Conservation (phyloP, 2,888 invertebrate species). For the Rosalia funebris region DNA sequence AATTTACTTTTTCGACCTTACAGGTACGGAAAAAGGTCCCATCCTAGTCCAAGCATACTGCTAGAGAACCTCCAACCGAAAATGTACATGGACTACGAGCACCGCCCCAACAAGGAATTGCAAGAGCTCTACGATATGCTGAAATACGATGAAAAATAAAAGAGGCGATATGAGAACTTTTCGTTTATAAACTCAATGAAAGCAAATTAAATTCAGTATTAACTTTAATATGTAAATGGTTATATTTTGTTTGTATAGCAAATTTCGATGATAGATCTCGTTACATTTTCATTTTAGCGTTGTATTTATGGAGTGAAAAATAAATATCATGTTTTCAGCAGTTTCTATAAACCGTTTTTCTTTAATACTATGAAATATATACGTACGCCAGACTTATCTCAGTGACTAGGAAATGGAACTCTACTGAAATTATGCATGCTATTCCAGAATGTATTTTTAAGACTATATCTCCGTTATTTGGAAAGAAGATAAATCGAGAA, state of each 20-base stretch:
- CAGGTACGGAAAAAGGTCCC: constrained; percentile 41
- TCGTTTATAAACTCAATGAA: constrained; percentile 19
- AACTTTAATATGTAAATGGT: constrained; percentile 21
- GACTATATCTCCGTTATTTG: too few species aligned
- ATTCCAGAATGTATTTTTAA: too few species aligned
- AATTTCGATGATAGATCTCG: not conserved
- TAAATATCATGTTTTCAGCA: constrained; percentile 24
- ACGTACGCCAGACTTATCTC: too few species aligned
- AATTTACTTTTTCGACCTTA: not conserved
- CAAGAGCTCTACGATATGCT: constrained; percentile 28
- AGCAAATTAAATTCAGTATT: constrained; percentile 21
- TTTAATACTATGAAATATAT: too few species aligned
- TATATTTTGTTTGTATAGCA: constrained; percentile 11
- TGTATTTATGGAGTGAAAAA: constrained; percentile 14
- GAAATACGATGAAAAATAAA: constrained; percentile 18
- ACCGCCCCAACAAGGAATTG: constrained; percentile 18
- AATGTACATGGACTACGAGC: constrained; percentile 23
- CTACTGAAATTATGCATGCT: too few species aligned
- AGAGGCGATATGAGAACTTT: not conserved
- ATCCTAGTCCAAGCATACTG: constrained; percentile 21
- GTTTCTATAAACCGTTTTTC: constrained; percentile 8
- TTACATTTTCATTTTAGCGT: constrained; percentile 2
- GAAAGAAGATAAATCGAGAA: too few species aligned
- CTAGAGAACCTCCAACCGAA: constrained; percentile 31
- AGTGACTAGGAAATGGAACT: too few species aligned